Percentiles rank a stretch among this genome's conserved stretches.
These are phyloP conservation scores for Physocephala rufipes DNA, from an alignment of 2,888 invertebrate genomes.

Conservation along the genomic window DNA sequence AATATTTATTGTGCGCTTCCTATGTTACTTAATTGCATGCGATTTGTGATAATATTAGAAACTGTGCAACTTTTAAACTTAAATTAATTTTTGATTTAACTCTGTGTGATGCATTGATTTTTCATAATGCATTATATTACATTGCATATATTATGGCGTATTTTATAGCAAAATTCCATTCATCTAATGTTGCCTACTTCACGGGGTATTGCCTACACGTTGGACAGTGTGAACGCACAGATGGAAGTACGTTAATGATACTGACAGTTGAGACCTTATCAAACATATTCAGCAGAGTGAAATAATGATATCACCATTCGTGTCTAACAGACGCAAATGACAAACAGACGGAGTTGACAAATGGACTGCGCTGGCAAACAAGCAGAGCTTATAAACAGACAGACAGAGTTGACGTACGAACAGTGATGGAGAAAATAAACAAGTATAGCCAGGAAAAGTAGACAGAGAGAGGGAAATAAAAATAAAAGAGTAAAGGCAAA, in stretches of 20 bases:
- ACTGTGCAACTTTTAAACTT: too few species aligned
- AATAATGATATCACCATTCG: slow-evolving; percentile 27
- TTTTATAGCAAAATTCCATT: too few species aligned
- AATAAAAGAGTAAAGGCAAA: too few species aligned
- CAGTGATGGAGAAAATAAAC: background rate
- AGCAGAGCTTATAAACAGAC: slow-evolving; percentile 8
- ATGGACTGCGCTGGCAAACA: slow-evolving; percentile 3
- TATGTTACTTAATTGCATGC: too few species aligned
- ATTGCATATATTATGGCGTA: too few species aligned
- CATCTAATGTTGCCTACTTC: too few species aligned
- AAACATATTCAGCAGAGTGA: slow-evolving; percentile 43
- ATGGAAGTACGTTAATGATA: slow-evolving; percentile 42
- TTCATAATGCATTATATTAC: too few species aligned
- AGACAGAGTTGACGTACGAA: background rate
- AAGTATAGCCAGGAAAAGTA: background rate
- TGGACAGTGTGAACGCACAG: background rate
- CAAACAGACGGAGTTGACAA: slow-evolving; percentile 10
- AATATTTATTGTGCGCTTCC: too few species aligned
- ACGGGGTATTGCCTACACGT: background rate
- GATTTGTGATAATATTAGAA: too few species aligned
- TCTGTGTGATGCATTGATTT: too few species aligned
- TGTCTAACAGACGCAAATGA: slow-evolving; percentile 19
- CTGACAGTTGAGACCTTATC: slow-evolving; percentile 41
- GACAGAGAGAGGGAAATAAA: too few species aligned
- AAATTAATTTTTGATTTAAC: too few species aligned